Percentiles rank a stretch among this genome's conserved stretches.
Conservation (phyloP, 2,113 vertebrate species). For the Hippocampus guttulatus region DNA sequence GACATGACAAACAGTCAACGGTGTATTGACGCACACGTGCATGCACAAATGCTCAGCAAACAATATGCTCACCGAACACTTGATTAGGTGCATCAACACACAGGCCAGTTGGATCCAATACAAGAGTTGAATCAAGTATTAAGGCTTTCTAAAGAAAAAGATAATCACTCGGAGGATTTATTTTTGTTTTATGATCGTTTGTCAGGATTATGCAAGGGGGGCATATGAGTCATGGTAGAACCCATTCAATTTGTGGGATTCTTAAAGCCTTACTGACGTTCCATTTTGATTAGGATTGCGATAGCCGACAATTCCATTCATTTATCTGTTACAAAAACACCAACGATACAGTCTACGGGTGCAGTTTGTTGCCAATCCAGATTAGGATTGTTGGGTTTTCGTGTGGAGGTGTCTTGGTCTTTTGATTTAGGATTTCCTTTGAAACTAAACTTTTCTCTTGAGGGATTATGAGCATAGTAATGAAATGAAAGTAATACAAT, state of each 20-base stretch:
- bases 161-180: background rate
- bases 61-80: background rate
- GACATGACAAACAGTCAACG: constrained; percentile 22
- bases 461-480: too few relatives aligned
- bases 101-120: background rate
- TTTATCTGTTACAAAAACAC: background rate
- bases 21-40: constrained; percentile 10
- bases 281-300: background rate
- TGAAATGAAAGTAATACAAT: too few relatives aligned
- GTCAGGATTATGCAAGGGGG: background rate
- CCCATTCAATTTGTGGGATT: background rate
- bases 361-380: background rate
- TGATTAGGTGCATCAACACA: background rate
- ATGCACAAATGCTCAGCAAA: background rate
- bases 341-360: background rate
- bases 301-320: background rate
- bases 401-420: background rate
- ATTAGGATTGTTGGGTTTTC: background rate
- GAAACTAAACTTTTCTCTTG: too few relatives aligned
- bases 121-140: background rate
- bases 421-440: too few relatives aligned
- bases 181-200: background rate
- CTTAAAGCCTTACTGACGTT: background rate
- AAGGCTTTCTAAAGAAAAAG: background rate
- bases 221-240: background rate